Evolutionary conservation across 2,888 invertebrate genomes (phyloP).

Genomic region (Dryadula phaetusa): DNA sequence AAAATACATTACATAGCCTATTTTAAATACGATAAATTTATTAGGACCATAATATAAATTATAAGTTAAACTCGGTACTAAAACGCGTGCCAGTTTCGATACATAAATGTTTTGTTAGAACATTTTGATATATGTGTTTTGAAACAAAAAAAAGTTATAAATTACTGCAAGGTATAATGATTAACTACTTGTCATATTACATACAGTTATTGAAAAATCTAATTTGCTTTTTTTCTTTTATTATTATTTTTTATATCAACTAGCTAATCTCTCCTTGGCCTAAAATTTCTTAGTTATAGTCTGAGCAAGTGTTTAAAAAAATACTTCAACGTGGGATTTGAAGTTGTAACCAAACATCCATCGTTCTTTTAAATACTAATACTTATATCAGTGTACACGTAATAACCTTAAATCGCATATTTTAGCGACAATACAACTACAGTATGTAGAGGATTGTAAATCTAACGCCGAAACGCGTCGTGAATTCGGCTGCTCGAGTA

Average conservation of each 20-base stretch:
- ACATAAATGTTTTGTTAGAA: constrained; percentile 1
- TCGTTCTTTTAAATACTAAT: neutral
- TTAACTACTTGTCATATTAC: too few species aligned
- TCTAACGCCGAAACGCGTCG: constrained; percentile 68
- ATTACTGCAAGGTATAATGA: too few species aligned
- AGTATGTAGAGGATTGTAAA: constrained; percentile 55
- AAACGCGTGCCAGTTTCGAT: constrained; percentile 18
- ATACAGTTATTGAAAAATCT: too few species aligned
- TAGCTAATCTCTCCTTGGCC: too few species aligned
- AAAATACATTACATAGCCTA: constrained; percentile 3
- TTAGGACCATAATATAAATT: constrained; percentile 12
- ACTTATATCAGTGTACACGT: constrained; percentile 1
- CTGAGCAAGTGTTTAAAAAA: too few species aligned
- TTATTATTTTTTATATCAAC: too few species aligned
- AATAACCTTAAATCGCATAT: constrained; percentile 12
- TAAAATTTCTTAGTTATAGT: too few species aligned
- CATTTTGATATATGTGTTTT: neutral
- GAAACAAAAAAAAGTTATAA: neutral
- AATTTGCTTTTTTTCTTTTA: too few species aligned
- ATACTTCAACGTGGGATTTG: neutral
- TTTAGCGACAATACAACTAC: constrained; percentile 15
- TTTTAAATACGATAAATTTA: constrained; percentile 13
- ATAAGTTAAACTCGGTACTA: constrained; percentile 7
- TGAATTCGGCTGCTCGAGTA: constrained; percentile 58
- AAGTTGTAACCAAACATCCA: neutral